These are phyloP conservation scores for Paragorgia papillata DNA, from an alignment of 92 coral and sea anemone species.

Conservation along the genomic window DNA sequence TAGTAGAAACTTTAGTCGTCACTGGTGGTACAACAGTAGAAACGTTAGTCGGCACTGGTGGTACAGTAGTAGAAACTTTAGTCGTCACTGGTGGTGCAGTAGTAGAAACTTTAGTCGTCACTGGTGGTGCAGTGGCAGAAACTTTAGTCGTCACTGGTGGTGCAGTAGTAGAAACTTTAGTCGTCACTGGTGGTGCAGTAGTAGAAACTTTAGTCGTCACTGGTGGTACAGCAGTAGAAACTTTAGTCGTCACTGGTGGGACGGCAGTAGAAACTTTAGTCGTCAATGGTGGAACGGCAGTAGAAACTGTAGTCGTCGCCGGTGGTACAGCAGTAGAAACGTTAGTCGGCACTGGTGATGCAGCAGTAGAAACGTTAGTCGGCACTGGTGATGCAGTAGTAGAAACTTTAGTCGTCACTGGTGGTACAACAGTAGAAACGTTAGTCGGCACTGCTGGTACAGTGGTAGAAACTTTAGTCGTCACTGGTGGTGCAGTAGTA, in stretches of 20 bases:
- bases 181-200: neutral
- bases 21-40: neutral
- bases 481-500: constrained; percentile 1
- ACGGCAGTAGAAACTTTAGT: neutral
- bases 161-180: neutral
- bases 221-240: neutral
- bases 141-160: neutral
- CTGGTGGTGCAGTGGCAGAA: neutral
- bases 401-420: neutral
- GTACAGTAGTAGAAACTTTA: neutral
- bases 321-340: neutral
- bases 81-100: neutral
- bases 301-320: neutral
- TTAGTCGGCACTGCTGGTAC: too few species aligned
- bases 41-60: neutral
- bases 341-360: neutral
- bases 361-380: neutral
- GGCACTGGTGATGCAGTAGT: neutral
- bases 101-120: neutral
- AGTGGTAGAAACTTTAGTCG: too few species aligned
- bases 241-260: neutral
- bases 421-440: too few species aligned
- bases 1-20: neutral
- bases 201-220: neutral
- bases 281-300: neutral